phyloP scores from a whole-genome alignment of 2,888 invertebrate genomes.

The Panzeria rudis region DNA sequence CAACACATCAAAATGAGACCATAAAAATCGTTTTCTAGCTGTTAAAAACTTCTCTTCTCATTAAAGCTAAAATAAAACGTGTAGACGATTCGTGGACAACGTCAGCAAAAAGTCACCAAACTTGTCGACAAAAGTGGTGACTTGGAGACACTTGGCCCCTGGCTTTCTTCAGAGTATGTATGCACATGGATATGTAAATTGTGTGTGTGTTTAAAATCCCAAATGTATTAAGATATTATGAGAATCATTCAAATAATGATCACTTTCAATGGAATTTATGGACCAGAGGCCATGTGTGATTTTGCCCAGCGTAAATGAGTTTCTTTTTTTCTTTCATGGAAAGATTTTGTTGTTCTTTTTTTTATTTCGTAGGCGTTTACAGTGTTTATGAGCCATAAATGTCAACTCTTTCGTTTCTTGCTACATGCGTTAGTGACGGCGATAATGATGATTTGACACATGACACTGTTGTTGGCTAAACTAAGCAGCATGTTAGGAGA shows the following conservation, averaged over 20 bases:
- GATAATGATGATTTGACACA: constrained; percentile 63
- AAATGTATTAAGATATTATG: constrained; percentile 52
- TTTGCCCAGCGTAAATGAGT: constrained; percentile 32
- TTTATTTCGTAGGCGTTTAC: constrained; percentile 79
- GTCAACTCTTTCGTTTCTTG: constrained; percentile 73
- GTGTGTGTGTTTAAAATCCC: constrained; percentile 67
- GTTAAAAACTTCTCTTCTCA: too few species aligned
- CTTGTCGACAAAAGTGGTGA: too few species aligned
- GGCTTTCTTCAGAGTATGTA: too few species aligned
- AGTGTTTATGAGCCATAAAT: constrained; percentile 79
- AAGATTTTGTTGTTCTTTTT: constrained; percentile 69
- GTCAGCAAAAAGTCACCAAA: too few species aligned
- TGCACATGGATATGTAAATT: constrained; percentile 53
- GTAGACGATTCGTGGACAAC: too few species aligned
- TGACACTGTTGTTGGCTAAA: constrained; percentile 77
- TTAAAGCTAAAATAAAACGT: too few species aligned
- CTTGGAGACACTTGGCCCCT: too few species aligned
- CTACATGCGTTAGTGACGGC: neutral
- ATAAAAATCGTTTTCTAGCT: too few species aligned
- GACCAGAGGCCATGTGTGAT: constrained; percentile 75
- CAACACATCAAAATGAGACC: too few species aligned
- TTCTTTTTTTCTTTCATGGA: constrained; percentile 59
- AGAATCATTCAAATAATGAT: constrained; percentile 58
- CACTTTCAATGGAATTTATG: constrained; percentile 66
- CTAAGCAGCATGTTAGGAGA: constrained; percentile 73